These are phyloP conservation scores for Synodontis membranacea DNA, from an alignment of 2,113 vertebrate species.

Conservation along the genomic window DNA sequence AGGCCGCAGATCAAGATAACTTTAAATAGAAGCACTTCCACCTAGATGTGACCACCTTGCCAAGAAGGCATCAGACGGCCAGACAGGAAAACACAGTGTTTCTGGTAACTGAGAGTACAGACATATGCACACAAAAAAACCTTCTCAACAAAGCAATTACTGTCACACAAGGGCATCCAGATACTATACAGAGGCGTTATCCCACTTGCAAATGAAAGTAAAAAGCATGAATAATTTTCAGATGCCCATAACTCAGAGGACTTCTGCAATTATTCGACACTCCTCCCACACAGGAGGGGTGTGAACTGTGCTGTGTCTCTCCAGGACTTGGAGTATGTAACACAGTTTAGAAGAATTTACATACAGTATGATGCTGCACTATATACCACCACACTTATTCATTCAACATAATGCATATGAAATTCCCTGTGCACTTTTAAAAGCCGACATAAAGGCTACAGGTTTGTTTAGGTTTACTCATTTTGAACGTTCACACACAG, in stretches of 20 bases:
- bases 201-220: neutral
- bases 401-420: neutral
- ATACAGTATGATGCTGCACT: neutral
- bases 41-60: neutral
- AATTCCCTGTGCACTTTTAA: neutral
- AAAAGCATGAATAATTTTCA: neutral
- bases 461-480: constrained; percentile 40
- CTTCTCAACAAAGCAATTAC: neutral
- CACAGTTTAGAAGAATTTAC: neutral
- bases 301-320: neutral
- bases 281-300: neutral
- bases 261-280: neutral
- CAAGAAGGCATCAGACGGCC: neutral
- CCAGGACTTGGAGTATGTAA: neutral
- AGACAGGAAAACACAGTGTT: constrained; percentile 2
- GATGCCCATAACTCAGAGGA: neutral
- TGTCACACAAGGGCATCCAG: neutral
- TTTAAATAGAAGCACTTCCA: neutral
- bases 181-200: neutral
- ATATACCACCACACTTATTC: neutral
- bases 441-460: neutral
- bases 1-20: neutral
- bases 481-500: constrained; percentile 19
- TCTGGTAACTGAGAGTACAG: neutral
- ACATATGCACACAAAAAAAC: neutral